phyloP scores from a whole-genome alignment of 2,888 invertebrate genomes.

The Mystacides longicornis region DNA sequence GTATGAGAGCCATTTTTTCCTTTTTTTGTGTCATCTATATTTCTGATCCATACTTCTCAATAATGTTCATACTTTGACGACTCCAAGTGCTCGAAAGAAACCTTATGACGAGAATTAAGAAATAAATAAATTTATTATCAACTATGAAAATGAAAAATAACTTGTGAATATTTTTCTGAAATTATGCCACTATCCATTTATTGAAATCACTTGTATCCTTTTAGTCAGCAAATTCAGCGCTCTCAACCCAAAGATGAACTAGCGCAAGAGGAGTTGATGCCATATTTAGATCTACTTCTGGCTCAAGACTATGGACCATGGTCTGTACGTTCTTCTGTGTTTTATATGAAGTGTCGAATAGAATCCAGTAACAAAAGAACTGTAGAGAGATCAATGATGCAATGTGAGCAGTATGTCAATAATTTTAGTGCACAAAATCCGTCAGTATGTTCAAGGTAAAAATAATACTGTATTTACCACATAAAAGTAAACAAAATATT shows the following conservation, averaged over 20 bases:
- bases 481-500: background rate
- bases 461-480: background rate
- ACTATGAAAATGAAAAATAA: too few relatives aligned
- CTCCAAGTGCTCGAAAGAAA: too few relatives aligned
- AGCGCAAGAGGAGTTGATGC: constrained; percentile 71
- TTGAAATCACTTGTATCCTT: too few relatives aligned
- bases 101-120: too few relatives aligned
- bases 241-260: constrained; percentile 75
- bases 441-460: background rate
- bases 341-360: constrained; percentile 67
- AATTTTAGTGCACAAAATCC: constrained; percentile 25
- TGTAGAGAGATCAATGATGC: constrained; percentile 81
- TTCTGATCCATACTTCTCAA: too few relatives aligned
- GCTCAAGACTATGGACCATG: constrained; percentile 64
- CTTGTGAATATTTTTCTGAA: too few relatives aligned
- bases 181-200: too few relatives aligned
- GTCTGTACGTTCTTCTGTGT: constrained; percentile 65
- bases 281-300: constrained; percentile 62
- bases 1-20: too few relatives aligned
- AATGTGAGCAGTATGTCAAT: constrained; percentile 72
- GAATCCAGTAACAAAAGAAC: constrained; percentile 74
- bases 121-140: too few relatives aligned
- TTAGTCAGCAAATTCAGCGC: constrained; percentile 62
- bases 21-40: too few relatives aligned
- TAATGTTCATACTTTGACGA: too few relatives aligned